Base-by-base conservation (phyloP, 2,113 vertebrate species). In the Vidua macroura region DNA sequence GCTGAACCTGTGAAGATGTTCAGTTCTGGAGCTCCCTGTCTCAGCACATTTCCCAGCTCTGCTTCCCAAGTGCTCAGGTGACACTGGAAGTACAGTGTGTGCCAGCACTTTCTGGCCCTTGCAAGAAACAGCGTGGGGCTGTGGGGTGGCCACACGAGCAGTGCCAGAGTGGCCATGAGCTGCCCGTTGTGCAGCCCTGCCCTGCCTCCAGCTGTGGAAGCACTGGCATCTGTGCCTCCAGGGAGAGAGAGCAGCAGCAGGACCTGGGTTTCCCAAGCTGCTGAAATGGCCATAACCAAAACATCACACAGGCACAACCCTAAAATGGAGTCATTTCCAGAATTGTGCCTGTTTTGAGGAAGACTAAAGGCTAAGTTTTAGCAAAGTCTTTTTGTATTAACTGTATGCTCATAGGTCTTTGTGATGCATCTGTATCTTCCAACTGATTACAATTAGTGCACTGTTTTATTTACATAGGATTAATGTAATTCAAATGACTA, bases 401-500 rank as follows among this genome's bases (percentile, higher is more conserved):
- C 48, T 0, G 0, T 48, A 7, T 8, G 15, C 67, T 91, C 39
- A 30, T 10, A 33, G 58, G n/a, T 82, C 86, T 72, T 39, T 31
- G 68, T 63, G 78, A 48, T 80, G 28, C n/a, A 79, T 87, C 43
- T 49, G 44, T 49, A 55, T 43, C 89, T 77, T 92, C 17, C 21
- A 66, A 89, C 66, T 46, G 49, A 59, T 59, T 56, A 22, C 53
- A 94, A 93, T 75, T 69, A 84, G 58, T 30, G 2, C 14, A 3
- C 58, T 64, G 14, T 76, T 92, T 87, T 73, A 94, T 82, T 88
- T 92, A 86, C 82, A 74, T 41, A 41, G 70, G 87, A 48, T 85
- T 82, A 51, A 92, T 70, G 67, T 84, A 37, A 91, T 85, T 91
- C 85, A 95, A 83, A 95, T 76, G 9, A 73, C 67, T 82, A 60